Conservation (phyloP, 2,888 invertebrate genomes). For the Teinopalpus imperialis region DNA sequence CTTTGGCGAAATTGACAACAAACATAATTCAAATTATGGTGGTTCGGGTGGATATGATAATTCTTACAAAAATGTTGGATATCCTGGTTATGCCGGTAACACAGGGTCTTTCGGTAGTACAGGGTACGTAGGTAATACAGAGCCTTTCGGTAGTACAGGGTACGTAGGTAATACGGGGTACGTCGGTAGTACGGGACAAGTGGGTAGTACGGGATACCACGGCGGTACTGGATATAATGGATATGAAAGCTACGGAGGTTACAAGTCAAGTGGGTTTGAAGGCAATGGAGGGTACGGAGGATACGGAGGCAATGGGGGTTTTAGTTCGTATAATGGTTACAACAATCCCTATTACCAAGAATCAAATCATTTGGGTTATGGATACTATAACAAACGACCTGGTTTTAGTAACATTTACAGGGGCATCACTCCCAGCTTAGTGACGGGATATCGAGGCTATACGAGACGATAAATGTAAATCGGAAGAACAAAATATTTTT, state of each 20-base stretch:
- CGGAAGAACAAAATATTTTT: background rate
- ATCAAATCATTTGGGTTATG: constrained; percentile 81
- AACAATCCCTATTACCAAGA: constrained; percentile 79
- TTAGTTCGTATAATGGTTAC: constrained; percentile 82
- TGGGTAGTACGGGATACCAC: constrained; percentile 28
- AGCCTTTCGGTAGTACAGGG: constrained; percentile 29
- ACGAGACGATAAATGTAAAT: constrained; percentile 36
- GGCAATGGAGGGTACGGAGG: constrained; percentile 80
- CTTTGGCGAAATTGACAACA: constrained; percentile 32
- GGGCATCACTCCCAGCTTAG: constrained; percentile 70
- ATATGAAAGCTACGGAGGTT: constrained; percentile 32
- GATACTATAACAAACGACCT: constrained; percentile 71
- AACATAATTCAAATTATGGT: constrained; percentile 28
- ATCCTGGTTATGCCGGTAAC: constrained; percentile 24
- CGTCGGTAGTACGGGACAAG: constrained; percentile 22
- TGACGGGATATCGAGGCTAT: constrained; percentile 78
- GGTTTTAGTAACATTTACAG: constrained; percentile 63
- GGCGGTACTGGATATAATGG: constrained; percentile 23
- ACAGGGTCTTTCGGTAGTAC: constrained; percentile 29
- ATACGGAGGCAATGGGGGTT: constrained; percentile 82
- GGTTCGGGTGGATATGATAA: constrained; percentile 32
- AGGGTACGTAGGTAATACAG: constrained; percentile 28
- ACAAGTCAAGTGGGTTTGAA: constrained; percentile 29
- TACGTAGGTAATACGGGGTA: constrained; percentile 30
- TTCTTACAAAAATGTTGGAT: constrained; percentile 19